These are phyloP conservation scores for Nymphalis c-album DNA, from an alignment of 2,888 invertebrate species.

Conservation along the genomic window DNA sequence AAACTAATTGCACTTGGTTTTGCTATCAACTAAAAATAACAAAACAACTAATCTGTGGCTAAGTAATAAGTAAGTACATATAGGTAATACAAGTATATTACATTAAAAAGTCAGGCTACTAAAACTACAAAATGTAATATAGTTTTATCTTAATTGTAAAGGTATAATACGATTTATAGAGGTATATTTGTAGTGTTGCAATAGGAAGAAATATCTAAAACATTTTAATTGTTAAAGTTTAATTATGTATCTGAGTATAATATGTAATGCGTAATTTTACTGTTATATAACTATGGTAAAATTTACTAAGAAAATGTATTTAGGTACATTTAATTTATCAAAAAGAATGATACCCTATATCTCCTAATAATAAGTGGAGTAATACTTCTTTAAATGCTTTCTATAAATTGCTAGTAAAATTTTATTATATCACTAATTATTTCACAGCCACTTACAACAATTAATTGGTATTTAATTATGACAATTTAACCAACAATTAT, in stretches of 20 bases:
- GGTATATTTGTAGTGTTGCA: conserved; percentile 20
- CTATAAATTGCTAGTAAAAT: conserved; percentile 10
- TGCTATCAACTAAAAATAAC: neutral
- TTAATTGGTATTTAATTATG: conserved; percentile 21
- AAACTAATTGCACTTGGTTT: neutral
- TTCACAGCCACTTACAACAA: conserved; percentile 27
- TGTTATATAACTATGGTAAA: conserved; percentile 10
- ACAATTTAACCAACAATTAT: neutral
- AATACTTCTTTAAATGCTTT: neutral
- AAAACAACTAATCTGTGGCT: neutral
- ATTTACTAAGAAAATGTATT: conserved; percentile 7
- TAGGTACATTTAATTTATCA: conserved; percentile 12
- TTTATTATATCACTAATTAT: conserved; percentile 22
- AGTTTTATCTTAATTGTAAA: conserved; percentile 16
- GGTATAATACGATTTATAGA: conserved; percentile 19
- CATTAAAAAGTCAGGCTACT: too few relatives aligned
- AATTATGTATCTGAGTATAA: neutral
- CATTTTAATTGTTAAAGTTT: neutral
- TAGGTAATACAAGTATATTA: neutral
- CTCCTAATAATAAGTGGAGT: neutral
- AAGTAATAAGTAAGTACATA: neutral
- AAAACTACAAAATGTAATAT: neutral
- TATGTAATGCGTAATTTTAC: neutral
- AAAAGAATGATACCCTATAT: conserved; percentile 7
- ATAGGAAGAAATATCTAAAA: conserved; percentile 14